Percentiles rank a stretch among this genome's conserved stretches.
Evolutionary conservation across 2,797 vertebrate genomes (phyloP).

Genomic region (Gastrophryne carolinensis): DNA sequence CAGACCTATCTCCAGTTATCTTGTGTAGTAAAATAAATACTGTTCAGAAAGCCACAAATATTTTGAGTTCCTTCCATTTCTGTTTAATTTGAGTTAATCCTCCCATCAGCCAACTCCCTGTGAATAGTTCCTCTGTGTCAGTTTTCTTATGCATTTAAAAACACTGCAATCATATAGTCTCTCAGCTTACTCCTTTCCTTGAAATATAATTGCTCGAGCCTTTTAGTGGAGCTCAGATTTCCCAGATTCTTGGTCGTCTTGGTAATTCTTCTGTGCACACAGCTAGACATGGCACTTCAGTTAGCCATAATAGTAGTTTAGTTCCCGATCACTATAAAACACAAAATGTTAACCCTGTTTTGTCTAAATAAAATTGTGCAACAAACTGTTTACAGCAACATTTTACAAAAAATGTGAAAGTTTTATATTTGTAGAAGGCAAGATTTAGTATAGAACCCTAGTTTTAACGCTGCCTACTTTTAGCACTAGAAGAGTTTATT

Average conservation of each 20-base stretch:
- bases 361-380: background rate
- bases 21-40: slow-evolving; percentile 33
- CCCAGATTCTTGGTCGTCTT: slow-evolving; percentile 31
- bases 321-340: slow-evolving; percentile 8
- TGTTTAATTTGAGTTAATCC: slow-evolving; percentile 44
- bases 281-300: slow-evolving; percentile 49
- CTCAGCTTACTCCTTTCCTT: slow-evolving; percentile 36
- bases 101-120: slow-evolving; percentile 16
- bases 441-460: no score
- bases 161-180: slow-evolving; percentile 12
- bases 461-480: no score
- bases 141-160: slow-evolving; percentile 33
- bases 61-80: slow-evolving; percentile 40
- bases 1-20: slow-evolving; percentile 29
- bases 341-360: slow-evolving; percentile 8
- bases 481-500: no score
- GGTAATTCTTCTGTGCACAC: slow-evolving; percentile 38
- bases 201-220: slow-evolving; percentile 39
- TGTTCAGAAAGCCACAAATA: slow-evolving; percentile 32
- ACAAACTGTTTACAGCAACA: no score
- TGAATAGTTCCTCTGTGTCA: slow-evolving; percentile 41
- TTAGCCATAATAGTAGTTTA: slow-evolving; percentile 34
- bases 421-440: no score
- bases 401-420: no score
- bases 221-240: slow-evolving; percentile 43